Conservation (phyloP, 2,797 vertebrate genomes). For the Enteromius argenteus region DNA sequence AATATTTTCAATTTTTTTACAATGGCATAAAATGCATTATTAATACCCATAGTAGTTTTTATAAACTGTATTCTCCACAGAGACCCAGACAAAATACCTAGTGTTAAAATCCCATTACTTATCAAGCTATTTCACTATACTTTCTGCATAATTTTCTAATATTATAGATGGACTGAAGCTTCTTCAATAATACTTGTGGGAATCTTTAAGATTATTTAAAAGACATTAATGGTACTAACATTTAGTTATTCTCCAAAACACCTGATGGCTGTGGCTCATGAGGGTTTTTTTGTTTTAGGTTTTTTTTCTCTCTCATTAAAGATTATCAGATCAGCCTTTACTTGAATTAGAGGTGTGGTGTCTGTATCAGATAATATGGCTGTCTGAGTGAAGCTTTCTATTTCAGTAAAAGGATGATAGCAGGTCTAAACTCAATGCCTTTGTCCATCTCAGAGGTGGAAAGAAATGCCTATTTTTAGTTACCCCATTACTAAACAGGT, state of each 20-base stretch:
- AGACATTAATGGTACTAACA: background rate
- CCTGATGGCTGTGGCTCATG: background rate
- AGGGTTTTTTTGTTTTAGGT: background rate
- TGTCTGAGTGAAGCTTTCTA: slow-evolving; percentile 18
- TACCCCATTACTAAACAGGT: background rate
- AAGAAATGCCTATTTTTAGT: background rate
- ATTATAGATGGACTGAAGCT: background rate
- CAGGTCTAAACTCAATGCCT: background rate
- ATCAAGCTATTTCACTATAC: background rate
- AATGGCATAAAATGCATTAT: background rate
- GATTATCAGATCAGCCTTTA: slow-evolving; percentile 29
- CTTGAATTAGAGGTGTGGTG: slow-evolving; percentile 11
- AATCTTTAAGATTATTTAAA: background rate
- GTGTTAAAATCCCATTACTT: background rate
- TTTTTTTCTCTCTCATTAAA: background rate
- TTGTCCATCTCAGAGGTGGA: background rate
- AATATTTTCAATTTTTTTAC: background rate
- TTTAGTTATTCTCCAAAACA: background rate
- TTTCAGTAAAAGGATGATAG: slow-evolving; percentile 16
- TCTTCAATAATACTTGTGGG: background rate
- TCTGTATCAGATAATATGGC: slow-evolving; percentile 33
- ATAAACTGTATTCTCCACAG: background rate
- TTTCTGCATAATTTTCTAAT: background rate
- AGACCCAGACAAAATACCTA: background rate
- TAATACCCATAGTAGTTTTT: background rate